Evolutionary conservation across 2,797 vertebrate species (phyloP), one percentile per base, ranked within the genome.

Genomic region (Setipinna tenuifilis): DNA sequence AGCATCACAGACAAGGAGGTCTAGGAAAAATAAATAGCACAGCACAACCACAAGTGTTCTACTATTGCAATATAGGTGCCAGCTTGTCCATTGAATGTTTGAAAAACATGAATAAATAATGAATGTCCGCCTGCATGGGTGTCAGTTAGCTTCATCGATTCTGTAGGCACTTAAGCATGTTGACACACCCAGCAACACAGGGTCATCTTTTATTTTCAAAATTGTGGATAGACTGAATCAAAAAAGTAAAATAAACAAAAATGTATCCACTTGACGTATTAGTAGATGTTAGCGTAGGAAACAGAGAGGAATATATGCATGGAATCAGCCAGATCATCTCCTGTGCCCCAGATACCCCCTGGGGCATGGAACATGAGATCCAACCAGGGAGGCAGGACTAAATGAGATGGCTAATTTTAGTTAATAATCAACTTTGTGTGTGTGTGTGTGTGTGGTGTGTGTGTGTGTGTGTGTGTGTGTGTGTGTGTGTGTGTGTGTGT

Each of bases 201-300:
- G 2, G 21, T 21, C 10, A 28, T 31, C 12, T 28, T 68, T 68
- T 68, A 12, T 54, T 54, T 2, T 68, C 62, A 68, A 68, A 11
- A 25, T 31, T 4, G 61, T n/a, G 5, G n/a, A n/a, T 31, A 31
- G 11, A 68, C 31, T 75, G 68, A 6, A 68, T 68, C 2, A 17
- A 78, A 78, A 78, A 78, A 65, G 68, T 28, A 78, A 44, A 44
- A 78, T 75, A 41, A 35, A 17, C 31, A 41, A n/a, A 78, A 19
- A 78, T 41, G 35, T 44, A 10, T 41, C 35, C 71, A 21, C 17
- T 44, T 31, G 28, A 6, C 35, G 35, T 75, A 78, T 44, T 21
- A n/a, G n/a, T n/a, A 1, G 19, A 78, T 78, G 31, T 78, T 41
- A 35, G 17, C 31, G 21, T 44, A 35, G 71, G 35, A 41, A 44